Base-by-base conservation (phyloP, 2,797 vertebrate genomes). In the Oreortyx pictus region DNA sequence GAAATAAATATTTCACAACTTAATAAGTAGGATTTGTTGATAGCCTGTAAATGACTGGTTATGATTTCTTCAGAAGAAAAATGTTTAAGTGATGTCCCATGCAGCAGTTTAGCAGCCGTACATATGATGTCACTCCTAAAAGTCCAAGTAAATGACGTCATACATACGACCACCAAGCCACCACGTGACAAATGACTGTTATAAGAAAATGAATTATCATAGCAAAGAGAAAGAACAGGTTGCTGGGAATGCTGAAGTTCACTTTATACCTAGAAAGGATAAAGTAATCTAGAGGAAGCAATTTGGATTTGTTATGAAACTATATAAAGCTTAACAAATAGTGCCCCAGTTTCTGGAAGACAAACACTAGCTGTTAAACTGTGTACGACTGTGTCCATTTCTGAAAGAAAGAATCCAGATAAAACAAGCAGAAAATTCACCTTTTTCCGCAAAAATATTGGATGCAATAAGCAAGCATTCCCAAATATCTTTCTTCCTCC, bases 41-140 rank as follows among this genome's bases (percentile, higher is more conserved):
- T 50, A 85, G 75, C 52, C 60, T 94, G 68, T 81, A 70, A 94
- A 59, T 66, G 23, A 76, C 27, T 70, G 64, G 24, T 54, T 59
- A 65, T 91, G 73, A 85, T 85, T 87, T 90, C 96, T 89, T 92
- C 94, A 72, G 94, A 77, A 90, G 96, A 72, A 57, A 92, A 93
- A 43, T 80, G 60, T 75, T 86, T 94, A 92, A 92, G 73, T 88
- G 98, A 98, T 94, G 99, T 98, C 97, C 96, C 96, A 97, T 98
- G 98, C 98, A 98, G 98, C 98, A 98, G 99, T 98, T 99, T 99
- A 99, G 98, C 98, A 98, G 98, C 98, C 98, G 98, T 99, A 99
- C 98, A 99, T 99, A 99, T 99, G 99, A 99, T 99, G 99, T 99
- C 99, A 99, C 98, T 99, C 98, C 98, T 96, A 98, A 98, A 97